Conservation (phyloP, 2,113 vertebrate genomes). For the Tor tambroides region DNA sequence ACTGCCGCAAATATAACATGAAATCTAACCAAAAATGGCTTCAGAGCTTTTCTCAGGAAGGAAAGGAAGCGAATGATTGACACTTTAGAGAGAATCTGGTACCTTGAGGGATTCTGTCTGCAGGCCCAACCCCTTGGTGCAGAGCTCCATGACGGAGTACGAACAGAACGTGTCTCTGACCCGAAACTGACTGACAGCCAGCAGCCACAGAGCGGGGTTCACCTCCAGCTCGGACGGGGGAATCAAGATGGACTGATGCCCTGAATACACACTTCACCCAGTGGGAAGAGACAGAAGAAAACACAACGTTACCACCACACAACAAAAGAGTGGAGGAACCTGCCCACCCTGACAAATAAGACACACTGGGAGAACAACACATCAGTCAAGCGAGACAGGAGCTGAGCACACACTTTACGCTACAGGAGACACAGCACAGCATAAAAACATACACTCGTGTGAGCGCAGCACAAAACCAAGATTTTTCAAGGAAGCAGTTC, state of each 20-base stretch:
- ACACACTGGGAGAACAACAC: conserved; percentile 8
- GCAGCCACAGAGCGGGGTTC: conserved; percentile 95
- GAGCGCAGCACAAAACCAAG: conserved; percentile 31
- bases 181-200: conserved; percentile 97
- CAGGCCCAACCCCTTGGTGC: conserved; percentile 95
- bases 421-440: conserved; percentile 30
- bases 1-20: background rate
- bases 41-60: background rate
- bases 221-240: conserved; percentile 95
- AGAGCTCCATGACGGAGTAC: conserved; percentile 99
- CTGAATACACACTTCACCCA: conserved; percentile 91
- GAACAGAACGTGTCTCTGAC: conserved; percentile 98
- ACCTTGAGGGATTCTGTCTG: conserved; percentile 98
- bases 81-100: conserved; percentile 12
- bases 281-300: conserved; percentile 44
- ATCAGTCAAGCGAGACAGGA: conserved; percentile 42
- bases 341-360: conserved; percentile 19
- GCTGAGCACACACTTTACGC: conserved; percentile 40
- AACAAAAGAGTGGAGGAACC: conserved; percentile 3
- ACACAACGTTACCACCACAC: conserved; percentile 9
- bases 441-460: conserved; percentile 25
- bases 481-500: conserved; percentile 40
- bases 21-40: background rate
- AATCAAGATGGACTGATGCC: conserved; percentile 98
- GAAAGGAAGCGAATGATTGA: background rate